Evolutionary conservation across 2,888 invertebrate genomes (phyloP).

Genomic region (Drosophila greeni): DNA sequence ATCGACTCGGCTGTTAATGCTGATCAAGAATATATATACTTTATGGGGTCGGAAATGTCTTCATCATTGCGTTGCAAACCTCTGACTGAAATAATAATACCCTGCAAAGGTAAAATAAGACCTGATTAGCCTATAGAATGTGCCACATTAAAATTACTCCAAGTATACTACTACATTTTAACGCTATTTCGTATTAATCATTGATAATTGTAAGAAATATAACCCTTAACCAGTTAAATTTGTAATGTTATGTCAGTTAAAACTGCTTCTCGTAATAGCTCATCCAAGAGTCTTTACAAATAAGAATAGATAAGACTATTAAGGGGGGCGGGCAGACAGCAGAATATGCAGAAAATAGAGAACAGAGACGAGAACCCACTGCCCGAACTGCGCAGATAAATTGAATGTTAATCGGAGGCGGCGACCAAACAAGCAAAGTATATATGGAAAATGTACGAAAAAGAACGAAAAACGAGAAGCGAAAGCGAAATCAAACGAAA

Average conservation of each 20-base stretch:
- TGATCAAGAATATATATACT: no score
- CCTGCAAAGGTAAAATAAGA: no score
- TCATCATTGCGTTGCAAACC: no score
- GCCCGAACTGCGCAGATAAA: constrained; percentile 38
- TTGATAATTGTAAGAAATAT: not conserved
- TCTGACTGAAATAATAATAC: no score
- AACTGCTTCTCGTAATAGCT: not conserved
- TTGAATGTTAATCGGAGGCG: constrained; percentile 30
- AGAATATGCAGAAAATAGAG: constrained; percentile 12
- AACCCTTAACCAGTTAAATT: no score
- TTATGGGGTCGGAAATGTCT: no score
- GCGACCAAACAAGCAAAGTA: constrained; percentile 3
- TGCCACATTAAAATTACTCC: not conserved
- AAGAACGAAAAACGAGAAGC: not conserved
- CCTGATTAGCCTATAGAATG: not conserved
- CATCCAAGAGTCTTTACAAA: not conserved
- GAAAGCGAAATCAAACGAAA: constrained; percentile 26
- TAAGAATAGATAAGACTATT: constrained; percentile 33
- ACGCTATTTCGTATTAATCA: not conserved
- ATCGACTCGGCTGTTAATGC: no score
- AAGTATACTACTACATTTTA: not conserved
- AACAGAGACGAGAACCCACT: not conserved
- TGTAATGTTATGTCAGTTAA: not conserved
- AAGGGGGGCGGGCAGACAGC: not conserved
- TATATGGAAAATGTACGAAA: not conserved